Percentiles rank a stretch among this genome's conserved stretches.
Evolutionary conservation across 2,888 invertebrate species (phyloP).

Genomic region (Dolichomitus sp.): DNA sequence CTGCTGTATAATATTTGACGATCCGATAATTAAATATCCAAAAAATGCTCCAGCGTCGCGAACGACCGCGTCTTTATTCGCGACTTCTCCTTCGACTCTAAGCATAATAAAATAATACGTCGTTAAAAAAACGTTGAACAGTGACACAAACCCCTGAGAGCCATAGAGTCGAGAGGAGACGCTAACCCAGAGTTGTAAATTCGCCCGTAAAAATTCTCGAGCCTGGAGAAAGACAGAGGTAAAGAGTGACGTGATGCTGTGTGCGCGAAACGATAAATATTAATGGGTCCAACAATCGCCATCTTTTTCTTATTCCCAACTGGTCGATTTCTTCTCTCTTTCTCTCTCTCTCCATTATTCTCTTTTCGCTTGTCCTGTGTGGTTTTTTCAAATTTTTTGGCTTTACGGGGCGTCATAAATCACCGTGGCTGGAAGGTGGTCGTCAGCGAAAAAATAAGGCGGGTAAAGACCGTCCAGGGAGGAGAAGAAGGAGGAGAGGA

Average conservation of each 20-base stretch:
- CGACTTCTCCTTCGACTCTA: constrained; percentile 9
- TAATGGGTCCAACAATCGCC: constrained; percentile 82
- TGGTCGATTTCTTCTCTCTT: constrained; percentile 68
- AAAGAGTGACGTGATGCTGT: constrained; percentile 71
- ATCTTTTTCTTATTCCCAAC: constrained; percentile 74
- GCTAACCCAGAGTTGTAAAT: constrained; percentile 78
- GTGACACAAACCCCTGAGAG: constrained; percentile 75
- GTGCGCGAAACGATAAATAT: constrained; percentile 84
- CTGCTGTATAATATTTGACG: constrained; percentile 10
- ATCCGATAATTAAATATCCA: constrained; percentile 48
- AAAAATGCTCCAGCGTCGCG: constrained; percentile 22
- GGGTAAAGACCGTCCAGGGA: constrained; percentile 79
- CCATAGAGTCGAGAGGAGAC: constrained; percentile 14
- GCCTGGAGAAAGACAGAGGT: constrained; percentile 47
- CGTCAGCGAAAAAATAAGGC: constrained; percentile 85
- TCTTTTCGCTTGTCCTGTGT: constrained; percentile 25
- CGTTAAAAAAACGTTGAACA: constrained; percentile 53
- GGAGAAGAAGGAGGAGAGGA: constrained; percentile 55
- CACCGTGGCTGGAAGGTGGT: constrained; percentile 82
- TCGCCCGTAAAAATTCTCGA: constrained; percentile 82
- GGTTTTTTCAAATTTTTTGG: constrained; percentile 66
- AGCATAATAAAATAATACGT: constrained; percentile 21
- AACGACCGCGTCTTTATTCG: constrained; percentile 35
- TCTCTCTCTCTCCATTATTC: constrained; percentile 64
- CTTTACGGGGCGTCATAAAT: constrained; percentile 80